Evolutionary conservation across 2,113 vertebrate species (phyloP), one percentile per base, ranked within the genome.

Genomic region (Alosa alosa): DNA sequence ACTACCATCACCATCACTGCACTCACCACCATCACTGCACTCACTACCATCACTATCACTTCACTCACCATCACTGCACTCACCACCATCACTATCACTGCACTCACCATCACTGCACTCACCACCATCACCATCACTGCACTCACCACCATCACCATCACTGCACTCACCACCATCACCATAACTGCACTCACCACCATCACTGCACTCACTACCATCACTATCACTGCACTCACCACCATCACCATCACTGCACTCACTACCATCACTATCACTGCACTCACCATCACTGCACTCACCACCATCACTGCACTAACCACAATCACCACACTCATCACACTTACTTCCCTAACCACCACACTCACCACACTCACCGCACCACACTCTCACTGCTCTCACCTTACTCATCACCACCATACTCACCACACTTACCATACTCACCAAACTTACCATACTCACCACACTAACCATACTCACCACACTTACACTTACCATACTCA

Each of bases 81-180:
- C 50, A 97, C 2, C n/a, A n/a, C n/a, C n/a, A n/a, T 17, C 11
- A 55, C n/a, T 15, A 52, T n/a, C n/a, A n/a, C 13, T n/a, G 55
- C 4, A 1, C 55, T 22, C 50, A 52, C 15, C 13, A 3, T n/a
- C n/a, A n/a, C n/a, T n/a, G n/a, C 50, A 47, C 3, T 52, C 50
- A 52, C 15, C 17, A 15, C 15, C 9, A 8, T n/a, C n/a, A n/a
- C n/a, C n/a, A n/a, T 17, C 50, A 52, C 11, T 1, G 8, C 41
- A 81, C 15, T 81, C 13, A 15, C 1, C 25, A 25, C 3, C 25
- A 31, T 17, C 39, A 41, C 81, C 45, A n/a, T n/a, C n/a, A 31
- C 31, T 31, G 15, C 81, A 46, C 1, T 82, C 81, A n/a, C n/a
- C n/a, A n/a, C n/a, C n/a, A n/a, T n/a, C n/a, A n/a, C n/a, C n/a